Evolutionary conservation across 2,113 vertebrate genomes (phyloP).

Genomic region (Butorides virescens): DNA sequence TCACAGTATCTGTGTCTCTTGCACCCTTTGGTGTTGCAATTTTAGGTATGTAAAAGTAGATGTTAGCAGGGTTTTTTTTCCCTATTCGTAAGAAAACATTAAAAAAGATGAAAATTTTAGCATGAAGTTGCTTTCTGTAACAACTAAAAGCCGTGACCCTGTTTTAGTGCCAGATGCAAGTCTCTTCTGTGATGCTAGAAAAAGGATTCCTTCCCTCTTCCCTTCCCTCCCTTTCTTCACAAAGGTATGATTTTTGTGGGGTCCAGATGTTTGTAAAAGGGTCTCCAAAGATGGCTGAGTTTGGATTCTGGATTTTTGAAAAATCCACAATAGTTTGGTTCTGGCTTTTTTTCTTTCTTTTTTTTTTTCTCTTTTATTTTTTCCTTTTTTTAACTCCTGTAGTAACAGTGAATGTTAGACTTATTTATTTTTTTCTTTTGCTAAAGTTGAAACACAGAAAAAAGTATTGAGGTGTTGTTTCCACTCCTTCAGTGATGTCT

Average conservation of each 20-base stretch:
- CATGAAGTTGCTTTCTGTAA: conserved; percentile 85
- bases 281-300: conserved; percentile 64
- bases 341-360: background rate
- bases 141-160: conserved; percentile 80
- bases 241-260: conserved; percentile 62
- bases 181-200: conserved; percentile 80
- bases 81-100: conserved; percentile 87
- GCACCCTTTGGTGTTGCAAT: conserved; percentile 87
- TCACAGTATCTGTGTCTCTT: conserved; percentile 88
- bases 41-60: conserved; percentile 99
- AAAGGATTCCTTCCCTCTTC: conserved; percentile 64
- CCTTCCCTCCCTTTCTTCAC: conserved; percentile 44
- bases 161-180: conserved; percentile 82
- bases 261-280: conserved; percentile 61
- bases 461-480: conserved; percentile 16
- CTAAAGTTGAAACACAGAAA: conserved; percentile 82
- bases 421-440: conserved; percentile 73
- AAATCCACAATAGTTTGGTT: conserved; percentile 39
- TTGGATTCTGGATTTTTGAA: conserved; percentile 53
- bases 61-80: conserved; percentile 91
- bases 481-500: conserved; percentile 42
- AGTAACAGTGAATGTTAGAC: conserved; percentile 27
- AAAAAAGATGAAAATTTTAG: conserved; percentile 81
- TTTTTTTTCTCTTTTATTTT: background rate
- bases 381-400: background rate